These are phyloP conservation scores for Tortrix viridana DNA, from an alignment of 2,888 invertebrate species.

Conservation along the genomic window DNA sequence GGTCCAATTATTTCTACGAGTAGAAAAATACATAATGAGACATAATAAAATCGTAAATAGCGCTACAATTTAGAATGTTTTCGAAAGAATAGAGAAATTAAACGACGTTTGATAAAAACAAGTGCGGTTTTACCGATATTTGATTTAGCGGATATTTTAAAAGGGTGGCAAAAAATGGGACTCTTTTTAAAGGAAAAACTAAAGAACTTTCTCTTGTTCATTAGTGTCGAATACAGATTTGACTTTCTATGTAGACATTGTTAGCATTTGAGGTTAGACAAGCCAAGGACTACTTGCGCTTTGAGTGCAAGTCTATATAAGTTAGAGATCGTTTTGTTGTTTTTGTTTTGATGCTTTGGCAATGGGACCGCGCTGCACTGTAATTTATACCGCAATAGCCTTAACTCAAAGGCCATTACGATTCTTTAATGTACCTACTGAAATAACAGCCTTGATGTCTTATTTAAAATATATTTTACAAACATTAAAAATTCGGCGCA, in stretches of 20 bases:
- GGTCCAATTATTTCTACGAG: slow-evolving; percentile 15
- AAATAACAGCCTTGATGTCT: no score
- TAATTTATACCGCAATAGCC: slow-evolving; percentile 18
- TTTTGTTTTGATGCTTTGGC: slow-evolving; percentile 28
- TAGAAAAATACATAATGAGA: not conserved
- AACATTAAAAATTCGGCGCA: no score
- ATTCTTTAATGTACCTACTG: no score
- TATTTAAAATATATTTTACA: no score
- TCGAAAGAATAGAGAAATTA: slow-evolving; percentile 4
- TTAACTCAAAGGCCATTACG: not conserved
- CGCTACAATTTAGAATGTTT: slow-evolving; percentile 8
- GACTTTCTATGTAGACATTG: not conserved
- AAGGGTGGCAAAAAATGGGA: not conserved
- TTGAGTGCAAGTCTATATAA: slow-evolving; percentile 1
- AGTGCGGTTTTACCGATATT: not conserved
- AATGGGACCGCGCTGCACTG: slow-evolving; percentile 14
- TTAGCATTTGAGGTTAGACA: not conserved
- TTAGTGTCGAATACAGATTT: not conserved
- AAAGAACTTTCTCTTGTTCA: slow-evolving; percentile 2
- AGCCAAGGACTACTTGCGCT: not conserved
- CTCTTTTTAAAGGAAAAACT: not conserved
- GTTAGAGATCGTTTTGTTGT: slow-evolving; percentile 13
- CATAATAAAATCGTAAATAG: not conserved
- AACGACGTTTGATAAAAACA: slow-evolving; percentile 9
- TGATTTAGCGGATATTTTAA: slow-evolving; percentile 4